phyloP scores from a whole-genome alignment of 1,140 invertebrate species.

The Drosophila kohkoa region DNA sequence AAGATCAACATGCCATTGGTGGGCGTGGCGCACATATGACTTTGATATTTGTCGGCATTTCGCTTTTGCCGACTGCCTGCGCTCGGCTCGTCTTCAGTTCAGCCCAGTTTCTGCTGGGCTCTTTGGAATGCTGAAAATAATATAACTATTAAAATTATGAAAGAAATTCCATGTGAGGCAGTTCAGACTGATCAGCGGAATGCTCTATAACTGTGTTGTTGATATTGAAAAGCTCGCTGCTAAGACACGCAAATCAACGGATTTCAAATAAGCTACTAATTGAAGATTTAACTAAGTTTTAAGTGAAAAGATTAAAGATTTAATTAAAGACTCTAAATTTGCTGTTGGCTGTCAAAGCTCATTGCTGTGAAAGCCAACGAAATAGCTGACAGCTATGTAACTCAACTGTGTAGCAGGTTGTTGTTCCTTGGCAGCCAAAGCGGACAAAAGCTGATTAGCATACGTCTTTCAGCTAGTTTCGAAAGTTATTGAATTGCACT shows the following conservation, averaged over 20 bases:
- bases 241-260: too few relatives aligned
- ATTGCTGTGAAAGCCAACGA: not conserved
- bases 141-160: slow-evolving; percentile 60
- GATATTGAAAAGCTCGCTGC: not conserved
- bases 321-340: too few relatives aligned
- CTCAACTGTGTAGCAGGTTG: not conserved
- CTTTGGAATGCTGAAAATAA: slow-evolving; percentile 64
- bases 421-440: not conserved
- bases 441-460: not conserved
- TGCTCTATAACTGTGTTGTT: slow-evolving; percentile 16
- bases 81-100: slow-evolving; percentile 35
- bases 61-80: slow-evolving; percentile 44
- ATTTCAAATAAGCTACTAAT: too few relatives aligned
- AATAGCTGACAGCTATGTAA: not conserved
- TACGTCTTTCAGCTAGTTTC: not conserved
- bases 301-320: too few relatives aligned
- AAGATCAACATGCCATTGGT: slow-evolving; percentile 80
- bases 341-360: not conserved
- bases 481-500: not conserved
- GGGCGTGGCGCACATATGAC: slow-evolving; percentile 76
- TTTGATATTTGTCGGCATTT: slow-evolving; percentile 83
- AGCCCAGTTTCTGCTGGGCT: slow-evolving; percentile 24
- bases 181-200: not conserved
- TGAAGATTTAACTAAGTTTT: too few relatives aligned
- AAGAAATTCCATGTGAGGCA: not conserved